Evolutionary conservation across 2,113 vertebrate genomes (phyloP), one percentile per base, ranked within the genome.

Genomic region (Octodon degus): DNA sequence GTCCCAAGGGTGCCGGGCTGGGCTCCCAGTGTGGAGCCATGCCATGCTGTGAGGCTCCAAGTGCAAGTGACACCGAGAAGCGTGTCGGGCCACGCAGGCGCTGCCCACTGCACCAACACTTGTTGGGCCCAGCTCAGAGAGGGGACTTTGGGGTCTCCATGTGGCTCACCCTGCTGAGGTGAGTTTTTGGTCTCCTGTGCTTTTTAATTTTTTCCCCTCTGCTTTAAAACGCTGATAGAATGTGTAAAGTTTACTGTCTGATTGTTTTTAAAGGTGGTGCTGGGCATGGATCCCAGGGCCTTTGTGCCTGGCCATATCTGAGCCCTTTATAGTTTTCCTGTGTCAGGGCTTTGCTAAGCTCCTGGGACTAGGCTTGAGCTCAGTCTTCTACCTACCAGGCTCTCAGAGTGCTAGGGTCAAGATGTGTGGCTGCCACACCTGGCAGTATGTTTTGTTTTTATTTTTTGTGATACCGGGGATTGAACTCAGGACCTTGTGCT

Each of bases 381-480:
- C 12, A 13, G 40, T 43, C 72, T 20, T 11, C 37, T 11, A 20
- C 37, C 9, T 43, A 2, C 10, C 24, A 17, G 55, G 55, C 24
- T 47, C 11, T 12, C 74, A 47, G 74, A 13, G 74, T 11, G 74
- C 74, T 5, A 2, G 40, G 12, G 12, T 14, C 27, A 5, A 27
- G 40, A 11, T 16, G 40, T 47, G 40, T 76, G 74, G 12, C 12
- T 25, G 27, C 40, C 40, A 47, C n/a, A 24, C 20, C n/a, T 40
- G n/a, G n/a, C 3, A 4, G 11, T 7, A 4, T 14, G 37, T 2
- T 27, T 43, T 13, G 2, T n/a, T n/a, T n/a, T n/a, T n/a, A n/a
- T n/a, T n/a, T n/a, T n/a, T n/a, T 5, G 43, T 43, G 43, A 43
- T 43, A 3, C 4, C 43, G 43, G 43, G 43, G 43, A 43, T 43